Conservation (phyloP, 2,888 invertebrate species). For the Melikaiella ostensackeni region DNA sequence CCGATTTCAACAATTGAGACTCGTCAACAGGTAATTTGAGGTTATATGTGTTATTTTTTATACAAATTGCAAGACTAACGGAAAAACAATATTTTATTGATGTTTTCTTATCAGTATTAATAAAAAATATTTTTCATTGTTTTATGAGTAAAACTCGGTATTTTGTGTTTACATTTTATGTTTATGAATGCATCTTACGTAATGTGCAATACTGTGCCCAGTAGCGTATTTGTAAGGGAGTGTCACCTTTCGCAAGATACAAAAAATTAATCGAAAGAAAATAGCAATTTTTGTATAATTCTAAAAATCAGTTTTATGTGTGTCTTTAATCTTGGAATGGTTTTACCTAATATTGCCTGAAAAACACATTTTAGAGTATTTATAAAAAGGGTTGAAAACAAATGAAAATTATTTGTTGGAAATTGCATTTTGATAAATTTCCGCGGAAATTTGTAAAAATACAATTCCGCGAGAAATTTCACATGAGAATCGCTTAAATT, state of each 20-base stretch:
- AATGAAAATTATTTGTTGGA: too few species aligned
- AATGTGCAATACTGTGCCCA: slow-evolving; percentile 2
- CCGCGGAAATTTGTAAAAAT: too few species aligned
- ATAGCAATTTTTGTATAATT: too few species aligned
- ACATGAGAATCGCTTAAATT: background rate
- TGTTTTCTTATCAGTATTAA: background rate
- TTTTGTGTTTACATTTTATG: background rate
- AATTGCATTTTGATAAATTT: too few species aligned
- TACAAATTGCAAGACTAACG: background rate
- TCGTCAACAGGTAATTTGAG: slow-evolving; percentile 20
- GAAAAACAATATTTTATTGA: background rate
- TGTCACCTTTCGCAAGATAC: too few species aligned
- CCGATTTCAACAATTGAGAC: background rate
- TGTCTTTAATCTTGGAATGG: too few species aligned
- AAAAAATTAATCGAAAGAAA: too few species aligned
- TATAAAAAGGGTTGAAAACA: too few species aligned
- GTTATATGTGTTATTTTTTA: slow-evolving; percentile 15
- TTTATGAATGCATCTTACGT: background rate
- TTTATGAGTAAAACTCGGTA: background rate
- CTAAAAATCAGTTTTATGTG: too few species aligned
- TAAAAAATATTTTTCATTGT: background rate
- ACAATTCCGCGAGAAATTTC: background rate
- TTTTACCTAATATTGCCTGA: too few species aligned
- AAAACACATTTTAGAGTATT: too few species aligned
- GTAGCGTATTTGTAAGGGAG: background rate